These are phyloP conservation scores for Stichodactyla mertensii DNA, from an alignment of 64 coral and sea anemone species.

Conservation along the genomic window DNA sequence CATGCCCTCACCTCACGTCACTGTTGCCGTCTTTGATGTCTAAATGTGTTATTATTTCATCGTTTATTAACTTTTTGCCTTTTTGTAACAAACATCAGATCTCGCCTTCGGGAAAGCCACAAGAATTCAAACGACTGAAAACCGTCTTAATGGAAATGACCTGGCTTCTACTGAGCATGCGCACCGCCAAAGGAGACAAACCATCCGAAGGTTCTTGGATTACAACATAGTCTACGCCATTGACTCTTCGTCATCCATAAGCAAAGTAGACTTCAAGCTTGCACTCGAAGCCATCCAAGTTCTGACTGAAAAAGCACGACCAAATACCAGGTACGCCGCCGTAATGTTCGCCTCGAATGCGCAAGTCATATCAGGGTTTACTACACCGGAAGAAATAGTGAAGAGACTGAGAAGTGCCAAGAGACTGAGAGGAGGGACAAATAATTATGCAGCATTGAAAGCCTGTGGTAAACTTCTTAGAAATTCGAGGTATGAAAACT, in stretches of 20 bases:
- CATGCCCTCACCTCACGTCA: too few species aligned
- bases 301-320: neutral
- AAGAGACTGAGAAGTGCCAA: neutral
- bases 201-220: neutral
- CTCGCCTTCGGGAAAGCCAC: neutral
- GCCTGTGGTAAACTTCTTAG: neutral
- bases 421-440: neutral
- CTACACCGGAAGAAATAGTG: neutral
- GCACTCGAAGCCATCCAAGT: conserved; percentile 1
- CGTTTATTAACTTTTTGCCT: neutral
- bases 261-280: neutral
- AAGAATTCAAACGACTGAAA: neutral
- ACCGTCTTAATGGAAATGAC: neutral
- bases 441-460: neutral
- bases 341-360: neutral
- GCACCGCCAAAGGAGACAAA: neutral
- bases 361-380: neutral
- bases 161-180: neutral
- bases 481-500: neutral
- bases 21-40: too few species aligned
- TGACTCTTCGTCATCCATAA: conserved; percentile 8
- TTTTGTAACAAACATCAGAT: neutral
- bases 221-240: conserved; percentile 26
- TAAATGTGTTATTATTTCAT: neutral
- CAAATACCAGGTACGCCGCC: neutral